Base-by-base conservation (phyloP, 1,140 invertebrate species). In the Hestina assimilis region DNA sequence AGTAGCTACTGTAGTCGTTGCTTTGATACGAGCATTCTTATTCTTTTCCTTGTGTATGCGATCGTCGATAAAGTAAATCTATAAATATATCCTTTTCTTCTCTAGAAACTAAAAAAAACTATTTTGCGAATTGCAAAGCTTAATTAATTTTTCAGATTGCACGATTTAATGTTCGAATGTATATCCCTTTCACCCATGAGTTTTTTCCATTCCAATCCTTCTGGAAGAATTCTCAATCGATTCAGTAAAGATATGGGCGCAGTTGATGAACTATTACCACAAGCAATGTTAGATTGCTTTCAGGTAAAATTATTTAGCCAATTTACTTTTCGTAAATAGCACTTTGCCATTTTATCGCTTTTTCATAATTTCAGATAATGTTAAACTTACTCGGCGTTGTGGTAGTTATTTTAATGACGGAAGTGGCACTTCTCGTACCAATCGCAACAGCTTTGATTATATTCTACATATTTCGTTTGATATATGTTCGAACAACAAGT, bases 231-330 rank as follows among this genome's bases (percentile, higher is more conserved):
- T 75, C 55, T 91, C 5, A 91, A 91, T 54, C 68, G 90, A 58
- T 91, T 91, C 59, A 90, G 90, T 26, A 91, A 90, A 72, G 90
- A 91, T 55, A 84, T 91, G 75, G 85, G 92, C 0, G 91, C 93
- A 0, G 92, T 97, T 20, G 97, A 98, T 79, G 97, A 98, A 82
- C 75, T 94, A 1, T 82, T 99, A 7, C 97, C 97, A 58, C 87
- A 90, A 69, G 86, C 90, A 5, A 91, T 95, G 80, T 90, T 94
- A 50, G 94, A 96, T 72, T 85, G 90, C n/a, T 75, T 90, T 50
- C 91, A 92, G 77, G 92, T 93, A 66, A 54, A 12, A 21, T 19
- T 38, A 29, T 35, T 9, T 17, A 40, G 6, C 15, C 4, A 12
- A 31, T 4, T 31, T 6, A 6, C 11, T 20, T 31, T 17, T 38